phyloP scores from a whole-genome alignment of 2,797 vertebrate species.

The Enteromius thamalakanensis region DNA sequence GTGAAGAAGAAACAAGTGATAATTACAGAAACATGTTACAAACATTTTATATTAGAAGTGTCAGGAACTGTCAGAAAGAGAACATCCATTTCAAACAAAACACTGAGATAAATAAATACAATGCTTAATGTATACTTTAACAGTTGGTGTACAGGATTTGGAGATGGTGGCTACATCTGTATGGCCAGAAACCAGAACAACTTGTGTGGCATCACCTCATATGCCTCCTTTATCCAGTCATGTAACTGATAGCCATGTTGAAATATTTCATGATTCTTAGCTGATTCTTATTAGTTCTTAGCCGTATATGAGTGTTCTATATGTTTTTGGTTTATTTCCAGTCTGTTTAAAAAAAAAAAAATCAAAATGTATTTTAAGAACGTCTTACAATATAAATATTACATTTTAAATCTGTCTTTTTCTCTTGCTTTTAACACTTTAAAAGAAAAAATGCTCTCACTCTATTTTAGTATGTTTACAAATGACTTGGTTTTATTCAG shows the following conservation, averaged over 20 bases:
- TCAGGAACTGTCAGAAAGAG: background rate
- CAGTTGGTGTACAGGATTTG: constrained; percentile 84
- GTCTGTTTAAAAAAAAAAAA: background rate
- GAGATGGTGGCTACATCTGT: constrained; percentile 85
- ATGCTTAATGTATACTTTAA: background rate
- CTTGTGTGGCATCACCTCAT: no score
- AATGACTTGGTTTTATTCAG: constrained; percentile 84
- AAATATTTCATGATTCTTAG: no score
- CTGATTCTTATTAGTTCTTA: background rate
- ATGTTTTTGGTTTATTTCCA: background rate
- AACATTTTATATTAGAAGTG: background rate
- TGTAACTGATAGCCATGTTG: no score
- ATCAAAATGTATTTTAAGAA: background rate
- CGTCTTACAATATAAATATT: constrained; percentile 3
- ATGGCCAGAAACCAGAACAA: constrained; percentile 77
- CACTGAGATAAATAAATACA: no score
- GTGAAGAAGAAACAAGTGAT: background rate
- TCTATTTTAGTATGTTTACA: constrained; percentile 66
- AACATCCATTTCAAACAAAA: no score
- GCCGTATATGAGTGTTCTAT: background rate
- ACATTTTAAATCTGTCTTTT: no score
- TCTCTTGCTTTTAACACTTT: background rate
- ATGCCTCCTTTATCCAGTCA: no score
- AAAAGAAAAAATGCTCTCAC: constrained; percentile 28
- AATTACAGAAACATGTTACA: background rate